Evolutionary conservation across 1,140 invertebrate genomes (phyloP), one percentile per base, ranked within the genome.

Genomic region (Penaeus chinensis): DNA sequence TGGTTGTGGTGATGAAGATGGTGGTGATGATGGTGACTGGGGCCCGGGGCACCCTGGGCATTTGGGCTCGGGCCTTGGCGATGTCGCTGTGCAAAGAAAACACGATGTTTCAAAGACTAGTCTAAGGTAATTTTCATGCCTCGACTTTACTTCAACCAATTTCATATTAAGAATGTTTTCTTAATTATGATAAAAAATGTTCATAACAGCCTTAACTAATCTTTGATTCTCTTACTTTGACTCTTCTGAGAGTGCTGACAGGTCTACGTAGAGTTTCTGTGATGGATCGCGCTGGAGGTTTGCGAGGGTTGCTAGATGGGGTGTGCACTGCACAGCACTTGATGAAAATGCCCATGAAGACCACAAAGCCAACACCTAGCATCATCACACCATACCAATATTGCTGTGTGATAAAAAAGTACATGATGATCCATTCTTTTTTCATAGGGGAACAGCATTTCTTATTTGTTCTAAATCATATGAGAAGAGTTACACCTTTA

Each of bases 321-420:
- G 99, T 99, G 92, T 99, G 98, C 81, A 99, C 98, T 22, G 99
- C 98, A 93, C 98, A 99, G 92, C 98, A 99, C 92, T 99, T 99
- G 90, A 99, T 99, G 92, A 99, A 99, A n/a, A 98, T 93, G 42
- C 97, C 98, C 98, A 99, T 99, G 90, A 98, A 95, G 87, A 99
- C 95, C 16, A 99, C 95, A 91, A 99, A 96, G 62, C 94, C 95
- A 79, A 99, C 95, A 32, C 96, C 95, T 93, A 98, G 97, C 16
- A 99, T 92, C 87, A 99, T 93, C 84, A 99, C 98, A 16, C 96
- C 96, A 96, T 98, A 99, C 99, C 99, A 99, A 91, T 97, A 96
- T 92, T 97, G 97, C 95, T 96, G 91, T 32, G 92, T 92, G 84
- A 62, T 87, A 88, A 82, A 90, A 83, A 63, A 47, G 66, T 66